Percentiles rank a stretch among this genome's conserved stretches.
phyloP scores from a whole-genome alignment of 2,797 vertebrate genomes.

The Oreochromis mossambicus region DNA sequence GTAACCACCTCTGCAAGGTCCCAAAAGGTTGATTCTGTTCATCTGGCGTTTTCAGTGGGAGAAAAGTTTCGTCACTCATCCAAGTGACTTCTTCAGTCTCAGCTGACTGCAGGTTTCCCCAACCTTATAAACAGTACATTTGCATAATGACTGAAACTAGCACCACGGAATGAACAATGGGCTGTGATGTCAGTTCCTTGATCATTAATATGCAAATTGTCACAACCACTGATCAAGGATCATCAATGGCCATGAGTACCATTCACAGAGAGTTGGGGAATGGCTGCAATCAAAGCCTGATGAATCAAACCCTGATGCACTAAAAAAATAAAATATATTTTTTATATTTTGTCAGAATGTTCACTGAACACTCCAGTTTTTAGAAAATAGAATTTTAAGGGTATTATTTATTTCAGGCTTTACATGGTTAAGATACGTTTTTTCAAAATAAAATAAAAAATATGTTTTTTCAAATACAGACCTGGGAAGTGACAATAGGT shows the following conservation, averaged over 20 bases:
- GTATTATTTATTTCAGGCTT: not conserved
- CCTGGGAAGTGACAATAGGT: not conserved
- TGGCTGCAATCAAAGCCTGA: not conserved
- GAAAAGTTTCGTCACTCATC: not conserved
- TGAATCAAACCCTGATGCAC: not conserved
- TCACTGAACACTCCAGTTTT: not conserved
- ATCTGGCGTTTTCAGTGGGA: not conserved
- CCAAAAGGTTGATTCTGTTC: not conserved
- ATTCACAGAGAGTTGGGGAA: not conserved
- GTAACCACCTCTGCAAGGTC: not conserved
- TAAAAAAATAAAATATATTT: not conserved
- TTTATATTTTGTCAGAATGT: not conserved
- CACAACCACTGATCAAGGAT: not conserved
- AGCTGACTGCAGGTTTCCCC: not conserved
- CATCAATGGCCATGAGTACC: not conserved
- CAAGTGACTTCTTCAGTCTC: not conserved
- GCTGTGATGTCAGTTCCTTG: not conserved
- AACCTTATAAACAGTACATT: not conserved
- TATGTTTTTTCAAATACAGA: not conserved
- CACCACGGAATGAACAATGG: not conserved
- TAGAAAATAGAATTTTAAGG: not conserved
- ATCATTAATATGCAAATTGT: not conserved
- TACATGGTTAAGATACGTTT: not conserved
- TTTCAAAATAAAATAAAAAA: not conserved
- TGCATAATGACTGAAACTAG: not conserved